These are phyloP conservation scores for Hirundo rustica DNA, from an alignment of 2,797 vertebrate species.

Conservation along the genomic window DNA sequence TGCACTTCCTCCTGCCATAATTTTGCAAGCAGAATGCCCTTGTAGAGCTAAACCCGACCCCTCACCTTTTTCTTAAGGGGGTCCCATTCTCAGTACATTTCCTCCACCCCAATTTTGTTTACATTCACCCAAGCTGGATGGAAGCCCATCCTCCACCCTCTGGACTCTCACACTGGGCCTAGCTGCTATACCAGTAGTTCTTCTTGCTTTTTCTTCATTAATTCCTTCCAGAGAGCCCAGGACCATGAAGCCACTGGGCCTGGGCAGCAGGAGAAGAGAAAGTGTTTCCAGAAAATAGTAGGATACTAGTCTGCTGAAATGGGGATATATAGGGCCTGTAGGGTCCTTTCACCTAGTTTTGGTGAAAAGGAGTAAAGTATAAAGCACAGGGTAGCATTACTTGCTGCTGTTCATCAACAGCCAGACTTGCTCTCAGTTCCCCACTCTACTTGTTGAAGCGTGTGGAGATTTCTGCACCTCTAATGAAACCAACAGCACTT, in stretches of 20 bases:
- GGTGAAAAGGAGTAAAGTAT: neutral
- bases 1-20: neutral
- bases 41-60: neutral
- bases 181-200: neutral
- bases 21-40: neutral
- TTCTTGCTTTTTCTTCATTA: neutral
- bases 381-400: neutral
- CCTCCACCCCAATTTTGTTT: neutral
- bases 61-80: neutral
- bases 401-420: neutral
- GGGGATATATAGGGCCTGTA: neutral
- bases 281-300: neutral
- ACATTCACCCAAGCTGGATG: neutral
- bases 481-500: neutral
- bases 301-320: neutral
- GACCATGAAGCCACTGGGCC: neutral
- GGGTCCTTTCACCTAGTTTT: neutral
- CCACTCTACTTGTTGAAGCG: neutral
- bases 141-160: neutral
- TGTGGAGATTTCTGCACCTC: neutral
- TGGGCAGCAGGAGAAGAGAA: neutral
- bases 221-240: neutral
- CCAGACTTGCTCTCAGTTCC: neutral
- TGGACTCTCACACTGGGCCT: neutral
- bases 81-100: neutral